Percentiles rank a stretch among this genome's conserved stretches.
These are phyloP conservation scores for Cantharis rufa DNA, from an alignment of 2,888 invertebrate species.

Conservation along the genomic window DNA sequence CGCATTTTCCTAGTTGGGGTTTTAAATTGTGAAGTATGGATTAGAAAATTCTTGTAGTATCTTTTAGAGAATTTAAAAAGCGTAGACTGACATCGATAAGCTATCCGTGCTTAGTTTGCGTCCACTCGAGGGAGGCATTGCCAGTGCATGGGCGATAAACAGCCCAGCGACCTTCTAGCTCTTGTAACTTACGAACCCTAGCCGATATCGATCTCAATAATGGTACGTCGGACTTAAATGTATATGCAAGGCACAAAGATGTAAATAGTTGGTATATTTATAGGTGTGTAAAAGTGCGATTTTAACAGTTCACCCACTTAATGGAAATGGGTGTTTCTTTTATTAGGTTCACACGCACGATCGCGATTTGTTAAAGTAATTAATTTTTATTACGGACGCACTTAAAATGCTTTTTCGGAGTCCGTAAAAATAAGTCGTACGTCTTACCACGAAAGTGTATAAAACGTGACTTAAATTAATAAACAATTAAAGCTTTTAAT, in stretches of 20 bases:
- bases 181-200: conserved; percentile 33
- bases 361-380: conserved; percentile 11
- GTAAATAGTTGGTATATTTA: conserved; percentile 25
- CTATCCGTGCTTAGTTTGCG: conserved; percentile 32
- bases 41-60: conserved; percentile 17
- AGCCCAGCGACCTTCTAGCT: conserved; percentile 32
- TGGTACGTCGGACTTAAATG: conserved; percentile 37
- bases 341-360: conserved; percentile 14
- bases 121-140: conserved; percentile 35
- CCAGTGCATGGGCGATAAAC: conserved; percentile 32
- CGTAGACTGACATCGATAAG: conserved; percentile 26
- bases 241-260: conserved; percentile 25
- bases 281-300: conserved; percentile 7
- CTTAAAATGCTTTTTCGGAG: conserved; percentile 14
- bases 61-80: conserved; percentile 26
- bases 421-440: conserved; percentile 26
- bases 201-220: conserved; percentile 41
- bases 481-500: conserved; percentile 1
- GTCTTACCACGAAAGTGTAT: conserved; percentile 1
- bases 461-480: conserved; percentile 12
- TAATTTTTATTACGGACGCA: conserved; percentile 12
- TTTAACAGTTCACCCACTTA: conserved; percentile 10
- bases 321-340: conserved; percentile 13
- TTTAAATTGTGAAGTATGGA: conserved; percentile 13
- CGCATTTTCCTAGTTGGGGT: conserved; percentile 2